phyloP scores from a whole-genome alignment of 2,113 vertebrate species.

The Aythya baeri region DNA sequence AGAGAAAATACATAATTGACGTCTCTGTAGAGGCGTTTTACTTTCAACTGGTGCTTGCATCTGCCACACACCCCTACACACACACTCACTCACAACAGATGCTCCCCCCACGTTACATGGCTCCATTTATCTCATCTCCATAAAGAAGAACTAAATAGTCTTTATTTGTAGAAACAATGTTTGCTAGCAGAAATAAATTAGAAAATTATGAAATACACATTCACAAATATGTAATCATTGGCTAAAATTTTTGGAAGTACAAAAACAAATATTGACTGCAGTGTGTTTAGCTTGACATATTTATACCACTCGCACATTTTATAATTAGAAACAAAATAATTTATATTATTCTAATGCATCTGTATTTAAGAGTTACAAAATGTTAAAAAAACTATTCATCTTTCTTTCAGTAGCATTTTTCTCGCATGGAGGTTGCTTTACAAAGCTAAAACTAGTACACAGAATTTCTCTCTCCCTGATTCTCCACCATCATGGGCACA shows the following conservation, averaged over 20 bases:
- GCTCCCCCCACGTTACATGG: background rate
- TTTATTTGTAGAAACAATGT: background rate
- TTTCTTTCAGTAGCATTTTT: background rate
- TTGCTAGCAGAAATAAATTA: background rate
- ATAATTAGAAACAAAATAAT: background rate
- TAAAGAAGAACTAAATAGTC: background rate
- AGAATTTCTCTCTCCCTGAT: slow-evolving; percentile 14
- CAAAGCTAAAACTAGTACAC: background rate
- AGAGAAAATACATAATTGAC: background rate
- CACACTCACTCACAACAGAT: background rate
- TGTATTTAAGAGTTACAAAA: background rate
- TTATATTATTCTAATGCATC: background rate
- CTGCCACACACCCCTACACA: background rate
- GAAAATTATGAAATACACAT: background rate
- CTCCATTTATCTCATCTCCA: background rate
- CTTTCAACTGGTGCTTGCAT: background rate
- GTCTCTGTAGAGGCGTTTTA: background rate
- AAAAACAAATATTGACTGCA: slow-evolving; percentile 44
- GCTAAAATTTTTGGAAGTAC: background rate
- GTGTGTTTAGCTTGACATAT: background rate
- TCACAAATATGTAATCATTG: background rate
- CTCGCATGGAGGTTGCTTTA: background rate
- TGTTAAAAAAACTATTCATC: background rate
- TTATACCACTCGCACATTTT: background rate
- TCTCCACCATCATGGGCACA: background rate